A percentile compares a stretch with the other conserved stretches of the same genome.
Conservation (phyloP, 2,888 invertebrate genomes). For the Eulithis prunata region DNA sequence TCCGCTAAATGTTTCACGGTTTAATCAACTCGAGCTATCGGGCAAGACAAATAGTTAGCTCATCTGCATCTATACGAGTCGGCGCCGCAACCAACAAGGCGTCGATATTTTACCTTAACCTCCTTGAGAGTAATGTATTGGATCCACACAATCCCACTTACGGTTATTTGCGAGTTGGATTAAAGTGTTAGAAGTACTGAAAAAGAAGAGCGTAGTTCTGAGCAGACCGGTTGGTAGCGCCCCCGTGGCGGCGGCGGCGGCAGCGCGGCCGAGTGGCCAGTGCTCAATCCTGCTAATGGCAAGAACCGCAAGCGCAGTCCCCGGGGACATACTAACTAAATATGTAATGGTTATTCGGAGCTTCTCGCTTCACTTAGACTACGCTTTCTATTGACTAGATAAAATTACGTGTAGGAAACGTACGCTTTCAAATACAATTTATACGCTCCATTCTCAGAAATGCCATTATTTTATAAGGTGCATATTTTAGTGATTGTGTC, state of each 20-base stretch:
- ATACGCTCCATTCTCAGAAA: too few relatives aligned
- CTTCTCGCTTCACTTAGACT: slow-evolving; percentile 65
- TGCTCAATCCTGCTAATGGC: slow-evolving; percentile 79
- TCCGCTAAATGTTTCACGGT: slow-evolving; percentile 80
- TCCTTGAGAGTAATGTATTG: slow-evolving; percentile 51
- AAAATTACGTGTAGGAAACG: slow-evolving; percentile 51
- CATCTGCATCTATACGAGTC: slow-evolving; percentile 84
- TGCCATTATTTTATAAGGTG: too few relatives aligned
- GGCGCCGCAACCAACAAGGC: slow-evolving; percentile 70
- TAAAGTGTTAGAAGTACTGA: slow-evolving; percentile 39
- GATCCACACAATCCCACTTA: slow-evolving; percentile 41
- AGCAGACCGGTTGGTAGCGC: slow-evolving; percentile 38
- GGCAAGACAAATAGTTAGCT: slow-evolving; percentile 83
- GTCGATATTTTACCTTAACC: slow-evolving; percentile 72
- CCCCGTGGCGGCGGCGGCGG: slow-evolving; percentile 5
- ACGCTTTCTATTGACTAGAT: slow-evolving; percentile 62
- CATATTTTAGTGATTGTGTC: too few relatives aligned
- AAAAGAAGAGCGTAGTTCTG: slow-evolving; percentile 35
- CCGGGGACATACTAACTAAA: slow-evolving; percentile 74
- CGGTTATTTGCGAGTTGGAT: slow-evolving; percentile 31
- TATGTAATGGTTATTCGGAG: slow-evolving; percentile 75
- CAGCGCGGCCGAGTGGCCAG: slow-evolving; percentile 46
- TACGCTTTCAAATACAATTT: slow-evolving; percentile 4
- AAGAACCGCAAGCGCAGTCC: slow-evolving; percentile 77
- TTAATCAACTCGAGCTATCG: slow-evolving; percentile 82